phyloP scores from a whole-genome alignment of 2,888 invertebrate genomes.

The Alentia gelatinosa region DNA sequence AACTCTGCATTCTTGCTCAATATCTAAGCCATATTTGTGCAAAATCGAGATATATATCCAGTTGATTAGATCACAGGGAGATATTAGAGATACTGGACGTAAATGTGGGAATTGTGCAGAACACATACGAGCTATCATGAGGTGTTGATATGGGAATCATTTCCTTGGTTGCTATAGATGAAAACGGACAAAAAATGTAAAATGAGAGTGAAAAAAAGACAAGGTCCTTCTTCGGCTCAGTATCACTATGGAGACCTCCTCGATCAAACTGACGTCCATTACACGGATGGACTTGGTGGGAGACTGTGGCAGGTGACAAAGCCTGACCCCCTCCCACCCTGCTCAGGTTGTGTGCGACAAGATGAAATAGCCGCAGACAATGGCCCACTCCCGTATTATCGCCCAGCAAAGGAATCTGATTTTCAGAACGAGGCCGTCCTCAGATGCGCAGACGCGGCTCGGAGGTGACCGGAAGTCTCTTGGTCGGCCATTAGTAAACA shows the following conservation, averaged over 20 bases:
- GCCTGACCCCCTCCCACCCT: neutral
- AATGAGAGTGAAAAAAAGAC: too few species aligned
- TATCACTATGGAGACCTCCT: neutral
- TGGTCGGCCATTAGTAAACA: neutral
- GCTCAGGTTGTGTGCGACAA: neutral
- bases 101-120: too few species aligned
- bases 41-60: too few species aligned
- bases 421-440: neutral
- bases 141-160: too few species aligned
- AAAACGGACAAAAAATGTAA: too few species aligned
- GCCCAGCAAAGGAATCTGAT: neutral
- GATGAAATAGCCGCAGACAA: neutral
- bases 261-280: neutral
- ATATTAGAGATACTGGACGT: too few species aligned
- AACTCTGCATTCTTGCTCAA: too few species aligned
- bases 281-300: neutral
- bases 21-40: too few species aligned
- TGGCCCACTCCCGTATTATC: neutral
- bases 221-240: neutral
- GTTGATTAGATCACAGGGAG: too few species aligned
- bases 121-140: too few species aligned
- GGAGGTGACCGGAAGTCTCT: constrained; percentile 8
- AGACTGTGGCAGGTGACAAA: neutral
- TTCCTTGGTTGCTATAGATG: too few species aligned
- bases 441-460: too few species aligned